These are phyloP conservation scores for Brachyalestes nurse DNA, from an alignment of 2,797 vertebrate species.

Conservation along the genomic window DNA sequence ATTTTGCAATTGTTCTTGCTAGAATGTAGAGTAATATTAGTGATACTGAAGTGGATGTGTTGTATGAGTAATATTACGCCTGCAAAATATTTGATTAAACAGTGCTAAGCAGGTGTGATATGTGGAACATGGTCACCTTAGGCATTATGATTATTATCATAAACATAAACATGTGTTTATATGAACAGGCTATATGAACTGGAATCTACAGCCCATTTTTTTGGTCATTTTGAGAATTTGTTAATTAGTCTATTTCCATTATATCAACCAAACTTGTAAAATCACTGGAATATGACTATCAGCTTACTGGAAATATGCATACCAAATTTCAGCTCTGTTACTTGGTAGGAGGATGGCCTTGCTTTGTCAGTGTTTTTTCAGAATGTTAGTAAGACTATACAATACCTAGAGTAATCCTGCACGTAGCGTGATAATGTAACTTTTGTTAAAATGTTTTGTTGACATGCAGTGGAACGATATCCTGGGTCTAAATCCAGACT, in stretches of 20 bases:
- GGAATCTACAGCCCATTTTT: not conserved
- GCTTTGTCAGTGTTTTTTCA: constrained; percentile 32
- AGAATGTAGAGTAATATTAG: not conserved
- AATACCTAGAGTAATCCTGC: constrained; percentile 50
- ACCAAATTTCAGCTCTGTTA: constrained; percentile 6
- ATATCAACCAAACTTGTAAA: not conserved
- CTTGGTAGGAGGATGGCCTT: constrained; percentile 15
- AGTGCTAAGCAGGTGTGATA: not conserved
- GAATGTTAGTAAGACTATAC: constrained; percentile 50
- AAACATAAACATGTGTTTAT: not conserved
- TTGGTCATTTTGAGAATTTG: not conserved
- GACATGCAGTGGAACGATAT: constrained; percentile 72
- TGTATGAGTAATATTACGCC: not conserved
- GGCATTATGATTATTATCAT: too few relatives aligned
- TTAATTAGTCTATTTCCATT: not conserved
- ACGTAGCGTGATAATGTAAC: constrained; percentile 65
- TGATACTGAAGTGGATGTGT: not conserved
- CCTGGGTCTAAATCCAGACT: constrained; percentile 73
- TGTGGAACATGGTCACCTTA: not conserved
- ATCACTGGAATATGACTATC: not conserved
- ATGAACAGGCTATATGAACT: not conserved
- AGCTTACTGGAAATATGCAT: not conserved
- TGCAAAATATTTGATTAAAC: not conserved
- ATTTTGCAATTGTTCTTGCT: not conserved
- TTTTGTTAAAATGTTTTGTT: constrained; percentile 69